Evolutionary conservation across 2,888 invertebrate genomes (phyloP).

Genomic region (Chrysodeixis includens): DNA sequence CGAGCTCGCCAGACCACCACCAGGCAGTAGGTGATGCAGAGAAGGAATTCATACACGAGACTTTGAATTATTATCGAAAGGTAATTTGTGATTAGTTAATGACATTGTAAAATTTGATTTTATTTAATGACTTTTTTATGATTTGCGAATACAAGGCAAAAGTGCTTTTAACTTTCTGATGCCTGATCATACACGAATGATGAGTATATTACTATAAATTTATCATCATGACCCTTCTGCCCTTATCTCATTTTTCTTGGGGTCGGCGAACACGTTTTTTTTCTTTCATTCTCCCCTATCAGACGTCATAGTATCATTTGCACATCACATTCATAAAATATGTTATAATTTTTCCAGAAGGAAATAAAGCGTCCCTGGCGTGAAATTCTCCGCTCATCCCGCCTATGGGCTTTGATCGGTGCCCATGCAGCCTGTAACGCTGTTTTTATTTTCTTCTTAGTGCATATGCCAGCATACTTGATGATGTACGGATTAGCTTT

Average conservation of each 20-base stretch:
- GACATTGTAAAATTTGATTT: no score
- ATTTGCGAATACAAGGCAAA: no score
- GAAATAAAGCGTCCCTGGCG: conserved; percentile 71
- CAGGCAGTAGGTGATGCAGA: conserved; percentile 79
- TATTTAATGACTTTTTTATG: no score
- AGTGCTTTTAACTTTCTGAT: no score
- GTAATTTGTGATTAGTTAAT: conserved; percentile 38
- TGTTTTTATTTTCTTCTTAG: conserved; percentile 75
- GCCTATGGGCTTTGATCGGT: conserved; percentile 74
- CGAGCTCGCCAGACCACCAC: conserved; percentile 73
- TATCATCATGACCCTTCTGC: no score
- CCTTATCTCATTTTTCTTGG: no score
- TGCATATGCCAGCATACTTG: conserved; percentile 72
- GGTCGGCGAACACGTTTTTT: no score
- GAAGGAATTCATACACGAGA: conserved; percentile 77
- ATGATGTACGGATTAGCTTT: conserved; percentile 62
- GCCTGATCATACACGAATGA: no score
- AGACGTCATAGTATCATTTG: no score
- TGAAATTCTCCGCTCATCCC: conserved; percentile 66
- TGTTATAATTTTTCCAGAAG: conserved; percentile 65
- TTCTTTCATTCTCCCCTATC: no score
- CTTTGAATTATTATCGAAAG: conserved; percentile 65
- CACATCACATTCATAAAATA: no score
- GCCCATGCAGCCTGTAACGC: conserved; percentile 75
- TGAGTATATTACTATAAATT: no score